phyloP scores from a whole-genome alignment of 2,113 vertebrate species.

The Sula dactylatra region DNA sequence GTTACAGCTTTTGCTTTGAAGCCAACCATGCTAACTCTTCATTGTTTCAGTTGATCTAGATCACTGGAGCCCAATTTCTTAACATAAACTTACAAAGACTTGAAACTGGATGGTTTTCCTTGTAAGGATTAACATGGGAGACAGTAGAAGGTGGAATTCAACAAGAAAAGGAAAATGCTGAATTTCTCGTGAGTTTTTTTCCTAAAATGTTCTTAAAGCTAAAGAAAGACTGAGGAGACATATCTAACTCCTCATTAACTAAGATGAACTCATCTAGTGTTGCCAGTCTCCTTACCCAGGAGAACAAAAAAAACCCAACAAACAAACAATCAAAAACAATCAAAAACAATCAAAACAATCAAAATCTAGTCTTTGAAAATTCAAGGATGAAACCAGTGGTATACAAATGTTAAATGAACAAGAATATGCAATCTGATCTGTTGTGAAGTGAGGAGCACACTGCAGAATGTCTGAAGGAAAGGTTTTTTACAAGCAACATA shows the following conservation, averaged over 20 bases:
- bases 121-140: neutral
- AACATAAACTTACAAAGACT: neutral
- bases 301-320: neutral
- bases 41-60: neutral
- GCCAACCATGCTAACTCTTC: neutral
- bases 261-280: neutral
- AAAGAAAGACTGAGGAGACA: neutral
- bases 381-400: neutral
- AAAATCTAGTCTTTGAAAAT: neutral
- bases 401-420: neutral
- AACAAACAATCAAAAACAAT: too few relatives aligned
- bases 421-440: neutral
- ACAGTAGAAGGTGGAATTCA: neutral
- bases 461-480: neutral
- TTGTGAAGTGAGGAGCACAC: neutral
- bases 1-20: neutral
- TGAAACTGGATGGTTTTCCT: neutral
- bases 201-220: neutral
- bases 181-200: neutral
- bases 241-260: neutral
- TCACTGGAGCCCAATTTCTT: neutral
- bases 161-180: neutral
- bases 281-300: neutral
- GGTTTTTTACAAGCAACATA: neutral
- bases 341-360: too few relatives aligned